Conservation (phyloP, 37 sponge, comb jelly and placozoan species). For the Spongilla lacustris region DNA sequence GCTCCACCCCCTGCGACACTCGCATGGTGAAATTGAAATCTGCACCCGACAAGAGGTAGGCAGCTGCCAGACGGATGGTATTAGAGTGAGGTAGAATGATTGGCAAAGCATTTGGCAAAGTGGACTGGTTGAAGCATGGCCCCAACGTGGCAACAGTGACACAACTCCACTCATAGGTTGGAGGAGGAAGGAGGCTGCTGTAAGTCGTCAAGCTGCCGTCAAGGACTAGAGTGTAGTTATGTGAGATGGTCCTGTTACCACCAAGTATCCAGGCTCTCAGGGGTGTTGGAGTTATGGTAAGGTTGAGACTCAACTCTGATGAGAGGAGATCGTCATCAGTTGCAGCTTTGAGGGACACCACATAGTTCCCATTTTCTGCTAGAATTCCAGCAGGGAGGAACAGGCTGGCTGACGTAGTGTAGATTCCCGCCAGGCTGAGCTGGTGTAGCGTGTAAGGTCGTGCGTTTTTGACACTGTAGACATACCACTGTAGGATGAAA, state of each 20-base stretch:
- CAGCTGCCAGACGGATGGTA: constrained; percentile 28
- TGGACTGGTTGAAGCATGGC: constrained; percentile 63
- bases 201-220: constrained; percentile 45
- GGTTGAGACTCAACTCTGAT: neutral
- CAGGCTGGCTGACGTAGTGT: constrained; percentile 7
- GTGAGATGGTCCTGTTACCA: constrained; percentile 37
- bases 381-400: constrained; percentile 37
- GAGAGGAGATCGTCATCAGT: neutral
- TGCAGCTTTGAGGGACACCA: constrained; percentile 8
- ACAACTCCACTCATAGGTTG: constrained; percentile 55
- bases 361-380: constrained; percentile 13
- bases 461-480: constrained; percentile 23
- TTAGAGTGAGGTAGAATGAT: constrained; percentile 29
- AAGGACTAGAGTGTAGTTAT: constrained; percentile 26
- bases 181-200: neutral
- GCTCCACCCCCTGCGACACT: constrained; percentile 8
- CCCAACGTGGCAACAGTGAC: constrained; percentile 2
- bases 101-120: neutral
- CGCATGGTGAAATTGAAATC: constrained; percentile 43
- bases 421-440: constrained; percentile 6
- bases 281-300: neutral
- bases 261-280: constrained; percentile 48
- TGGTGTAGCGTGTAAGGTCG: constrained; percentile 2
- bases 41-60: constrained; percentile 6
- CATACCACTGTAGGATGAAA: constrained; percentile 17